A percentile compares a stretch with the other conserved stretches of the same genome.
Conservation (phyloP, 2,797 vertebrate species). For the Epinephelus coioides region DNA sequence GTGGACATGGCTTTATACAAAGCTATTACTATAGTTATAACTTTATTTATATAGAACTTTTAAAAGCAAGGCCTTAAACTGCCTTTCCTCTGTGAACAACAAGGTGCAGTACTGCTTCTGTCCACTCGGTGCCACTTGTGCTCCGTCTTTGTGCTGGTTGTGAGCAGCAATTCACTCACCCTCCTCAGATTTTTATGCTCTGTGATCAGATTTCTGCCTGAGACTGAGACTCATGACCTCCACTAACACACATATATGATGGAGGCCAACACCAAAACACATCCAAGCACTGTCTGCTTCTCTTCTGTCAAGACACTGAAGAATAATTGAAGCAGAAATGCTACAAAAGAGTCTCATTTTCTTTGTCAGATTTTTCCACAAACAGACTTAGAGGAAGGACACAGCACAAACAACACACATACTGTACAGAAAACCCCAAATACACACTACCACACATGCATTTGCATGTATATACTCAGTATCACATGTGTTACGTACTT, state of each 20-base stretch:
- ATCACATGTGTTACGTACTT: slow-evolving; percentile 15
- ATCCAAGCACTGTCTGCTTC: not conserved
- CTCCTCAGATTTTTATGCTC: not conserved
- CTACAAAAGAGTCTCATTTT: not conserved
- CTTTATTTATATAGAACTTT: not conserved
- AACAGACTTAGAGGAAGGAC: not conserved
- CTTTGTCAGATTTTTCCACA: not conserved
- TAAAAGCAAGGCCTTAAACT: not conserved
- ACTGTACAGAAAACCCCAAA: not conserved
- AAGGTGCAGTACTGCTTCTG: slow-evolving; percentile 6
- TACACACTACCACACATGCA: slow-evolving; percentile 23
- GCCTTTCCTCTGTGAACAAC: not conserved
- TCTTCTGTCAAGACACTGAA: slow-evolving; percentile 16
- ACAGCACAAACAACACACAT: slow-evolving; percentile 12
- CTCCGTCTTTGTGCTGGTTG: slow-evolving; percentile 48
- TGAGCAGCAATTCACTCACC: not conserved
- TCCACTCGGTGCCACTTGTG: slow-evolving; percentile 81
- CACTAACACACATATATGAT: slow-evolving; percentile 11
- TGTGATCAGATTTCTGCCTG: slow-evolving; percentile 22
- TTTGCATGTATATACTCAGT: not conserved
- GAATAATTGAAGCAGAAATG: not conserved
- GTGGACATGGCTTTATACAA: not conserved
- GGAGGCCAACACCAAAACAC: slow-evolving; percentile 7
- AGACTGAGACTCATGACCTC: slow-evolving; percentile 28
- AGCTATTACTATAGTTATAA: not conserved